Conservation (phyloP, 2,888 invertebrate species). For the Tanytarsus gracilentus region DNA sequence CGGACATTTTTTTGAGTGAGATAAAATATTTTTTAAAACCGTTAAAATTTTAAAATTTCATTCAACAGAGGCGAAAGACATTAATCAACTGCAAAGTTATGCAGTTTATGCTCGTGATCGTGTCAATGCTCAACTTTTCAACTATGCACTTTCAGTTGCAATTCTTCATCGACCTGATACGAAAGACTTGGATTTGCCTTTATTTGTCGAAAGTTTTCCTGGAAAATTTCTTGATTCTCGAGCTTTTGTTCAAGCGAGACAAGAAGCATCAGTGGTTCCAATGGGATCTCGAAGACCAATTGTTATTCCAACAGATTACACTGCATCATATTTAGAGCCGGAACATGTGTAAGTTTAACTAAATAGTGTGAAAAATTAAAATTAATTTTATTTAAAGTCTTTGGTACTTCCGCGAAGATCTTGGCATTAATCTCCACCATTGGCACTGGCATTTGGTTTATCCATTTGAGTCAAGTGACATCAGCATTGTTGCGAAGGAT, state of each 20-base stretch:
- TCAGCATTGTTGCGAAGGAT: constrained; percentile 57
- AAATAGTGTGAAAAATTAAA: not conserved
- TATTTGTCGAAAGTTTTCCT: constrained; percentile 70
- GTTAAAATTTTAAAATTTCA: not conserved
- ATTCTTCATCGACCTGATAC: constrained; percentile 57
- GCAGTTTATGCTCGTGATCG: constrained; percentile 58
- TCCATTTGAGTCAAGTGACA: constrained; percentile 58
- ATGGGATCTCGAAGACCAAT: constrained; percentile 55
- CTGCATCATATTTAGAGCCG: constrained; percentile 62
- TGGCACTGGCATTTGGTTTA: constrained; percentile 66
- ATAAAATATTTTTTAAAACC: constrained; percentile 21
- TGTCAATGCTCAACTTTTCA: constrained; percentile 64
- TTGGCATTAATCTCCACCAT: constrained; percentile 48
- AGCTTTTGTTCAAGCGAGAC: constrained; percentile 54
- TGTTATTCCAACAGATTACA: constrained; percentile 55
- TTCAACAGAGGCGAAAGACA: not conserved
- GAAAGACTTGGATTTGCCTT: constrained; percentile 57
- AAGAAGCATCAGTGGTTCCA: constrained; percentile 53
- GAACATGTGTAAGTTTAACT: constrained; percentile 70
- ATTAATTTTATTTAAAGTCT: constrained; percentile 48
- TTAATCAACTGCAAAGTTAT: constrained; percentile 56
- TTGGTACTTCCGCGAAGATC: constrained; percentile 55
- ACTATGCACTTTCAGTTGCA: constrained; percentile 63
- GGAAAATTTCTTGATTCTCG: constrained; percentile 72
- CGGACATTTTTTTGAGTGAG: constrained; percentile 58